Evolutionary conservation across 2,888 invertebrate species (phyloP).

Genomic region (Ypsolopha sequella): DNA sequence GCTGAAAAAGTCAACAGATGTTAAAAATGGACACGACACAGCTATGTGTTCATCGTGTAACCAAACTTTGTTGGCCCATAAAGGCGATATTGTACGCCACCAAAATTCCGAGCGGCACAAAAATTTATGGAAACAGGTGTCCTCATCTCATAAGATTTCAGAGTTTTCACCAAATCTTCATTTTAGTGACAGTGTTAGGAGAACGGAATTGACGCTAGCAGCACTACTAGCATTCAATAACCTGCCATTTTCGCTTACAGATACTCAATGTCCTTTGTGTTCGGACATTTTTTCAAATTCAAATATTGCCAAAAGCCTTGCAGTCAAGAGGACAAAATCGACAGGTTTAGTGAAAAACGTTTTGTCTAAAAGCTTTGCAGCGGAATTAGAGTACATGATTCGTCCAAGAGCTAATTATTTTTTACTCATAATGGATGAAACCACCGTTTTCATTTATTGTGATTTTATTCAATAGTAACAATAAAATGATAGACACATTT

Average conservation of each 20-base stretch:
- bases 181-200: neutral
- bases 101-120: neutral
- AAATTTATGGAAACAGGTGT: neutral
- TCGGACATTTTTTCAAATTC: conserved; percentile 4
- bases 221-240: conserved; percentile 2
- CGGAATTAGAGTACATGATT: neutral
- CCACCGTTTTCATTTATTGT: conserved; percentile 9
- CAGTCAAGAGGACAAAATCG: conserved; percentile 2
- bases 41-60: neutral
- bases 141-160: neutral
- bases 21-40: neutral
- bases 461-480: conserved; percentile 4
- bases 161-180: neutral
- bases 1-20: neutral
- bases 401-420: conserved; percentile 4
- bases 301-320: conserved; percentile 1
- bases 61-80: neutral
- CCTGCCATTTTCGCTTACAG: conserved; percentile 1
- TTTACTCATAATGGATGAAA: conserved; percentile 13
- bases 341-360: conserved; percentile 3
- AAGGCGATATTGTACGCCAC: neutral
- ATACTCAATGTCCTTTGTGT: neutral
- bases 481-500: conserved; percentile 9
- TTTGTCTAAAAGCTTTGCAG: neutral
- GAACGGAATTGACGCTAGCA: conserved; percentile 1